phyloP scores from a whole-genome alignment of 2,113 vertebrate genomes.

The Perca flavescens region DNA sequence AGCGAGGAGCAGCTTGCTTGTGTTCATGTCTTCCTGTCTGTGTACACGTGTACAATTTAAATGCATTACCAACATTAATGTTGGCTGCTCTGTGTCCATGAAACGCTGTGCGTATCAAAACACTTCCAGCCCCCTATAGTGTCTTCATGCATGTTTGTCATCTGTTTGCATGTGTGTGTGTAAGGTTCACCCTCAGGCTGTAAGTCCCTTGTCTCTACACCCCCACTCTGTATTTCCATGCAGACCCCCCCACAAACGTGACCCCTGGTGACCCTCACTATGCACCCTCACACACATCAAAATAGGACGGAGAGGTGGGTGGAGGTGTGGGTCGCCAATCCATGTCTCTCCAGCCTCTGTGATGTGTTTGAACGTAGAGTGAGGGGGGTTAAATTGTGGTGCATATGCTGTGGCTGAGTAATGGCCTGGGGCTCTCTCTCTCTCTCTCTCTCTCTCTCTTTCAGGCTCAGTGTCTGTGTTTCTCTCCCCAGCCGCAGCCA shows the following conservation, averaged over 20 bases:
- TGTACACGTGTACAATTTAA: slow-evolving; percentile 22
- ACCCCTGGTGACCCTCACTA: slow-evolving; percentile 65
- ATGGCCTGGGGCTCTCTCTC: slow-evolving; percentile 75
- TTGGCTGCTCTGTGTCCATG: slow-evolving; percentile 15
- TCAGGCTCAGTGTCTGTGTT: slow-evolving; percentile 1
- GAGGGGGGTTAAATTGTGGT: slow-evolving; percentile 63
- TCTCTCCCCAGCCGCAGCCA: slow-evolving; percentile 69
- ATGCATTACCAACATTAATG: slow-evolving; percentile 9
- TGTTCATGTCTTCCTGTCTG: slow-evolving; percentile 9
- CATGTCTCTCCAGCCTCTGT: slow-evolving; percentile 46
- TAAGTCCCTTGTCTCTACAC: slow-evolving; percentile 23
- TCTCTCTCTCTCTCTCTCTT: neutral
- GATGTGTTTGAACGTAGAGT: slow-evolving; percentile 56
- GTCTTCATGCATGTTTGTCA: slow-evolving; percentile 36
- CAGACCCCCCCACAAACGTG: slow-evolving; percentile 52
- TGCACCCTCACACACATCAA: slow-evolving; percentile 70
- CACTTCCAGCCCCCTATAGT: slow-evolving; percentile 19
- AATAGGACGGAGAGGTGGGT: slow-evolving; percentile 37
- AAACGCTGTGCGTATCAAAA: slow-evolving; percentile 18
- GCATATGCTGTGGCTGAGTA: slow-evolving; percentile 81
- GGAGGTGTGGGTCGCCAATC: slow-evolving; percentile 17
- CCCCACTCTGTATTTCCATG: slow-evolving; percentile 26
- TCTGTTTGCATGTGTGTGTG: slow-evolving; percentile 41
- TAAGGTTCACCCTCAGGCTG: slow-evolving; percentile 62
- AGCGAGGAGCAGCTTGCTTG: neutral